A percentile compares a stretch with the other conserved stretches of the same genome.
Evolutionary conservation across 2,113 vertebrate genomes (phyloP).

Genomic region (Orcinus orca): DNA sequence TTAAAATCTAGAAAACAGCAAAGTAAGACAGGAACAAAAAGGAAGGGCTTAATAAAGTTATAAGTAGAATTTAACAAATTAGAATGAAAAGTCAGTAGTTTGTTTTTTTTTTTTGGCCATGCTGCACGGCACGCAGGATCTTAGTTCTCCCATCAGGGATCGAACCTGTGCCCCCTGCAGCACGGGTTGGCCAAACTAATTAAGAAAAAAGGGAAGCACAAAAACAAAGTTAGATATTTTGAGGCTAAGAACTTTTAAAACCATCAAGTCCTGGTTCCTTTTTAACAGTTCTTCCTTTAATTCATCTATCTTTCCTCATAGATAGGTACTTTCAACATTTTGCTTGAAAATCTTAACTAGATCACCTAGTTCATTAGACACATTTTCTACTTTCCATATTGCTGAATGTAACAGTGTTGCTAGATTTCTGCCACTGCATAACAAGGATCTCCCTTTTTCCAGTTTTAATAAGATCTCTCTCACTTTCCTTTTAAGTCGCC

Average conservation of each 20-base stretch:
- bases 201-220: neutral
- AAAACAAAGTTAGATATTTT: neutral
- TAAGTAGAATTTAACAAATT: neutral
- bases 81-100: neutral
- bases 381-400: neutral
- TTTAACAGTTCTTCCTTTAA: neutral
- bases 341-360: neutral
- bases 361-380: neutral
- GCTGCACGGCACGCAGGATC: too few relatives aligned
- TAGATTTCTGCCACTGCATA: neutral
- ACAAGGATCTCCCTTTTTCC: neutral
- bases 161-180: too few relatives aligned
- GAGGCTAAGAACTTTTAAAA: neutral
- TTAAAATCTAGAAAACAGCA: neutral
- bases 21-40: neutral
- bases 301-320: neutral
- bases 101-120: neutral
- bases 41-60: neutral
- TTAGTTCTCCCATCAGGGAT: too few relatives aligned
- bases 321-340: neutral
- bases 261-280: neutral
- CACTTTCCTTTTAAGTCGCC: neutral
- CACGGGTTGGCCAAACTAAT: neutral
- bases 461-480: neutral
- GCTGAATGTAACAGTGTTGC: neutral